Evolutionary conservation across 37 sponge, comb jelly and placozoan species (phyloP), one percentile per base, ranked within the genome.

Genomic region (Spongilla lacustris): DNA sequence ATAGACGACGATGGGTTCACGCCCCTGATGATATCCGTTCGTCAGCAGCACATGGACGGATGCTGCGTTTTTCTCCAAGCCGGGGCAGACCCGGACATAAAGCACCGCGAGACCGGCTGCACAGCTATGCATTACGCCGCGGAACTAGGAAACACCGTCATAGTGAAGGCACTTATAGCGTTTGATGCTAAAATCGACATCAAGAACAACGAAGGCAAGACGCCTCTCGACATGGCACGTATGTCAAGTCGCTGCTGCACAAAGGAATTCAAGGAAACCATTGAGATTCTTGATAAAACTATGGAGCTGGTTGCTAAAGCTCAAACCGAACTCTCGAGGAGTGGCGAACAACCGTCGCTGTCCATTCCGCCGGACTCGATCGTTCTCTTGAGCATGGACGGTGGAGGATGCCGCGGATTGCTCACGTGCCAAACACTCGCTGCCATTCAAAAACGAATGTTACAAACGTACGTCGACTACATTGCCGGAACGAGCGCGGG

Each of bases 401-500:
- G 93, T 0, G 93, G 93, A 28, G 93, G 93, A 4, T 85, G 85
- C 76, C 70, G 89, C 11, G 85, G 85, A 12, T 73, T 92, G 28
- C 35, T 85, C 28, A 78, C 69, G 24, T 58, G 70, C 33, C 67
- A 66, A n/a, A 36, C 74, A 30, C 79, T 89, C 22, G 38, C 25
- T 21, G 89, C 85, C 29, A 77, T 89, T 30, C 74, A 89, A 19
- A 72, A 68, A 11, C 69, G 85, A 31, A 72, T 89, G 79, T 77
- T 89, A 24, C 70, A 71, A 11, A 50, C 69, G 27, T 89, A 89
- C 84, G 89, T 92, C 76, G 86, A 92, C 35, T 92, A 79, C 80
- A 74, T 89, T n/a, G 93, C 86, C 10, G 93, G 93, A 1, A 88
- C 93, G 68, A 92, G 93, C 75, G 78, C 89, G 17, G 93, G 93